Percentiles rank a stretch among this genome's conserved stretches.
These are phyloP conservation scores for Lasioglossum vierecki DNA, from an alignment of 2,888 invertebrate genomes.

Conservation along the genomic window DNA sequence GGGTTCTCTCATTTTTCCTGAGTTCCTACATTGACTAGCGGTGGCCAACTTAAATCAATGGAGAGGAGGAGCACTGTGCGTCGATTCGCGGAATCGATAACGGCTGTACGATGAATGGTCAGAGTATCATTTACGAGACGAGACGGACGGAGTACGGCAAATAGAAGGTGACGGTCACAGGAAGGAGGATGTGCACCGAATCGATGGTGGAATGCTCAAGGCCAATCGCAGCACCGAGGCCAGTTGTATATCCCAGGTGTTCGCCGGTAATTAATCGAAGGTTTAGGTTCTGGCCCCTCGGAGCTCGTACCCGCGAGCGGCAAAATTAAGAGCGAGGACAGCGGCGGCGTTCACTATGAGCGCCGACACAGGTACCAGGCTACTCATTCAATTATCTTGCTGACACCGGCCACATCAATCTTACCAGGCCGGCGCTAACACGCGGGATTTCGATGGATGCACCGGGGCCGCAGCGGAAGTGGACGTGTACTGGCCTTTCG, in stretches of 20 bases:
- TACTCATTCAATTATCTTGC: constrained; percentile 83
- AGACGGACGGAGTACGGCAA: background rate
- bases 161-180: constrained; percentile 15
- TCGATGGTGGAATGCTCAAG: constrained; percentile 66
- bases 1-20: too few relatives aligned
- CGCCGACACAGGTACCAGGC: constrained; percentile 72
- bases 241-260: constrained; percentile 73
- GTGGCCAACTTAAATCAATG: too few relatives aligned
- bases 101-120: background rate
- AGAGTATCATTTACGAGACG: background rate
- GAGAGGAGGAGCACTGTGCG: too few relatives aligned
- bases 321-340: constrained; percentile 76
- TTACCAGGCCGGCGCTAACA: constrained; percentile 72
- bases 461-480: constrained; percentile 58
- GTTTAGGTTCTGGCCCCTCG: constrained; percentile 66
- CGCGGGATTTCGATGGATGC: constrained; percentile 66
- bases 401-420: constrained; percentile 82
- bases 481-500: constrained; percentile 38
- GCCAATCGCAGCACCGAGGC: constrained; percentile 62
- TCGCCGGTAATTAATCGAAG: constrained; percentile 79
- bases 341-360: constrained; percentile 66
- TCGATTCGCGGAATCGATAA: background rate
- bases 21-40: too few relatives aligned
- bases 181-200: constrained; percentile 40
- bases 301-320: constrained; percentile 71